phyloP scores from a whole-genome alignment of 2,797 vertebrate genomes.

The Cetoscarus ocellatus region DNA sequence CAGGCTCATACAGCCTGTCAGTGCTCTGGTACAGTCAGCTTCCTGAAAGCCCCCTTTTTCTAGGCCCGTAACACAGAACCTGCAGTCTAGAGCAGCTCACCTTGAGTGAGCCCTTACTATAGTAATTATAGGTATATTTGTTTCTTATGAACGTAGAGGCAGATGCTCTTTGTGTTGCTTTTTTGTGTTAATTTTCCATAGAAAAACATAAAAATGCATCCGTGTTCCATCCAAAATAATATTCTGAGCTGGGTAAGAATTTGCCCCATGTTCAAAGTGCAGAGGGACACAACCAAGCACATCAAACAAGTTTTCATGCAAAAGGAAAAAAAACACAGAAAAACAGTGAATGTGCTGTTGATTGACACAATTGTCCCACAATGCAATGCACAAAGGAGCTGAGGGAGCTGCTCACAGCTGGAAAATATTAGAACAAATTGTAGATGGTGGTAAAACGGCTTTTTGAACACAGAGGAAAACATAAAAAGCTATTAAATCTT shows the following conservation, averaged over 20 bases:
- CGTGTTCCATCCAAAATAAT: neutral
- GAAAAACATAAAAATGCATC: neutral
- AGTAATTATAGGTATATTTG: too few relatives aligned
- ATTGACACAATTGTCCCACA: slow-evolving; percentile 17
- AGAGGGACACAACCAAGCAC: neutral
- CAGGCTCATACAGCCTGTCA: too few relatives aligned
- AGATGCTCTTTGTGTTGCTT: too few relatives aligned
- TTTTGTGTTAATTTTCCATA: neutral
- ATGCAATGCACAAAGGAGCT: slow-evolving; percentile 14
- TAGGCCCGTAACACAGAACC: too few relatives aligned
- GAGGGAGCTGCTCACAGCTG: slow-evolving; percentile 12
- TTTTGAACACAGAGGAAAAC: slow-evolving; percentile 18
- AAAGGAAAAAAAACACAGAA: neutral
- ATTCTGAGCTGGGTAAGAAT: neutral
- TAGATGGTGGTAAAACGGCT: slow-evolving; percentile 21
- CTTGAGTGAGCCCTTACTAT: too few relatives aligned
- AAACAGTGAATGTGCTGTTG: neutral
- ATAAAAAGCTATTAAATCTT: neutral
- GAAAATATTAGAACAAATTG: slow-evolving; percentile 21
- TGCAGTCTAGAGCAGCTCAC: too few relatives aligned
- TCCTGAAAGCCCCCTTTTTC: too few relatives aligned
- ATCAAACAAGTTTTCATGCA: neutral
- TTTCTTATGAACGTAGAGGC: too few relatives aligned
- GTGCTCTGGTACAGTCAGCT: too few relatives aligned
- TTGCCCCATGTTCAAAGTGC: neutral